Conservation (phyloP, 1,140 invertebrate genomes). For the Pseudomyrmex gracilis region DNA sequence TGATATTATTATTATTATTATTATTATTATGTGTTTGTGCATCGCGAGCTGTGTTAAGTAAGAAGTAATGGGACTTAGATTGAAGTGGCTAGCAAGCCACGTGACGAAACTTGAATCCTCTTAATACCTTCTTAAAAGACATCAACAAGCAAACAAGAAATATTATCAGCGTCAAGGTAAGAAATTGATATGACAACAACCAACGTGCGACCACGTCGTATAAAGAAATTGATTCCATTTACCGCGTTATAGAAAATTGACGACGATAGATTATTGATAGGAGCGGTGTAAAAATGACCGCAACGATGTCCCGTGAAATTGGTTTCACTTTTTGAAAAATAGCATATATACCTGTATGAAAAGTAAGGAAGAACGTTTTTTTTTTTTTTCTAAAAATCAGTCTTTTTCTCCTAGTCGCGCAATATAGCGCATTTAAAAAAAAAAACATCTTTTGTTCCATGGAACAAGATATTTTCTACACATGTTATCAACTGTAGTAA, state of each 20-base stretch:
- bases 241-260: slow-evolving; percentile 36
- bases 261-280: slow-evolving; percentile 30
- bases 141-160: slow-evolving; percentile 30
- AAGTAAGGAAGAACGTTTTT: no score
- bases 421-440: no score
- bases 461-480: background rate
- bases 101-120: slow-evolving; percentile 21
- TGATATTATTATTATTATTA: background rate
- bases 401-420: no score
- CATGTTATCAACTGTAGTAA: no score
- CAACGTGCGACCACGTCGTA: background rate
- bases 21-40: background rate
- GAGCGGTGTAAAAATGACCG: slow-evolving; percentile 19
- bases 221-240: slow-evolving; percentile 49
- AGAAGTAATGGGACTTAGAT: slow-evolving; percentile 9
- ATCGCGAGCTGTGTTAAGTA: background rate
- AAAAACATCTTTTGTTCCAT: background rate
- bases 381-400: no score
- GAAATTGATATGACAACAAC: slow-evolving; percentile 47
- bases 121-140: slow-evolving; percentile 23
- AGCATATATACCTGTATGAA: no score
- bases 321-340: slow-evolving; percentile 9
- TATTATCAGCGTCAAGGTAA: slow-evolving; percentile 25
- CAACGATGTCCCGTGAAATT: slow-evolving; percentile 23
- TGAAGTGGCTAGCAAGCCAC: background rate